Evolutionary conservation across 2,888 invertebrate genomes (phyloP).

Genomic region (Cacoxenus indagator): DNA sequence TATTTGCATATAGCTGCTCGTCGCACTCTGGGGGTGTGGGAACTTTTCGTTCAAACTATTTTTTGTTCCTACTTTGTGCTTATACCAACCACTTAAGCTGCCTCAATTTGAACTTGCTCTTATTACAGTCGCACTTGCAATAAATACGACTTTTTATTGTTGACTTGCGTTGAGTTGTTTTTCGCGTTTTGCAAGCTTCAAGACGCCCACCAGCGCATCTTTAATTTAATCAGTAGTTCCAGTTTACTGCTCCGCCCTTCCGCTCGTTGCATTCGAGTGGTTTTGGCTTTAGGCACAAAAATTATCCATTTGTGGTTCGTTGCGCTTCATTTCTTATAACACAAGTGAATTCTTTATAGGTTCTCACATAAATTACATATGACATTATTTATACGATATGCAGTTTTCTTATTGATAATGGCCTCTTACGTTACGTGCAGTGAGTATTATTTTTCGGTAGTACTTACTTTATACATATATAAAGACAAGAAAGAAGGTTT

Average conservation of each 20-base stretch:
- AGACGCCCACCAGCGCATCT: slow-evolving; percentile 35
- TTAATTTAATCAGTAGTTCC: slow-evolving; percentile 65
- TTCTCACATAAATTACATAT: slow-evolving; percentile 57
- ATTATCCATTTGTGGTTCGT: slow-evolving; percentile 20
- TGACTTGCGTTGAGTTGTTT: not conserved
- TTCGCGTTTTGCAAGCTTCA: not conserved
- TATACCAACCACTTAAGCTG: not conserved
- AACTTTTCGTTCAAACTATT: not conserved
- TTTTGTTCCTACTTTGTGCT: not conserved
- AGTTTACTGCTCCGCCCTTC: slow-evolving; percentile 28
- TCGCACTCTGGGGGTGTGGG: slow-evolving; percentile 1
- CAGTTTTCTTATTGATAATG: slow-evolving; percentile 5
- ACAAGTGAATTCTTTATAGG: slow-evolving; percentile 54
- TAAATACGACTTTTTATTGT: not conserved
- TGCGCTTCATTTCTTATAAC: slow-evolving; percentile 45
- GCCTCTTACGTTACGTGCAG: too few relatives aligned
- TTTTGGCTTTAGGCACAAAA: not conserved
- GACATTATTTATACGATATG: not conserved
- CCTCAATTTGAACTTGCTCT: not conserved
- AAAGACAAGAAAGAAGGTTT: too few relatives aligned
- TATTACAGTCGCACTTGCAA: not conserved
- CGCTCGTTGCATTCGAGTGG: not conserved
- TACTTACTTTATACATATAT: too few relatives aligned
- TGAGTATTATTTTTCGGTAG: too few relatives aligned
- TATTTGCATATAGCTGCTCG: slow-evolving; percentile 2